phyloP scores from a whole-genome alignment of 2,888 invertebrate genomes.

The Ctenicera cuprea region DNA sequence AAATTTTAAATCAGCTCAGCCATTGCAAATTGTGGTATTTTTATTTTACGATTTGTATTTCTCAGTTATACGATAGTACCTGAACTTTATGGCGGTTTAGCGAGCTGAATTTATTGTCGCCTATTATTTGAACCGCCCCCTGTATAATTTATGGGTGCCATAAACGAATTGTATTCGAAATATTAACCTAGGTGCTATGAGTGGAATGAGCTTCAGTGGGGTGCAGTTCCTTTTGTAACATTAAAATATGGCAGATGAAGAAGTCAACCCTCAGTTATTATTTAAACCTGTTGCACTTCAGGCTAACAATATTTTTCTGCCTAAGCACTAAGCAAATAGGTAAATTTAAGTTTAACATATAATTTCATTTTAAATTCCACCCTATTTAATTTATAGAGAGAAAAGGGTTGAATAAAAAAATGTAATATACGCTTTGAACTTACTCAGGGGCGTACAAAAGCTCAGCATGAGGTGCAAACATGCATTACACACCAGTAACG shows the following conservation, averaged over 20 bases:
- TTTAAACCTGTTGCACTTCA: neutral
- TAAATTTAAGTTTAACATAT: too few relatives aligned
- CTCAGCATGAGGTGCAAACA: constrained; percentile 23
- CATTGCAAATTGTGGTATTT: constrained; percentile 16
- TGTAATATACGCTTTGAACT: neutral
- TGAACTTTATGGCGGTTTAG: constrained; percentile 18
- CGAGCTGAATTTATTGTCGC: constrained; percentile 18
- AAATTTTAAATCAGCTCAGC: constrained; percentile 25
- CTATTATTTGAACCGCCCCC: constrained; percentile 22
- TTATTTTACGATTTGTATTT: constrained; percentile 7
- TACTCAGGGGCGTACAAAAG: neutral
- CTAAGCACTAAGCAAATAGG: neutral
- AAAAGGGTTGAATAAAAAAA: neutral
- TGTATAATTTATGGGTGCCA: constrained; percentile 21
- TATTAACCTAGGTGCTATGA: neutral
- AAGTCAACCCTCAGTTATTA: neutral
- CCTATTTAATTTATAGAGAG: constrained; percentile 3
- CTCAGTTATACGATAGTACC: neutral
- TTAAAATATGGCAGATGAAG: neutral
- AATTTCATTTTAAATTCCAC: neutral
- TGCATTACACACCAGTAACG: constrained; percentile 19
- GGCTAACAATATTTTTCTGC: neutral
- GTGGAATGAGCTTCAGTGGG: constrained; percentile 7
- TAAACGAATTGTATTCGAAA: constrained; percentile 19
- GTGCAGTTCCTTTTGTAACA: neutral